These are phyloP conservation scores for Jacana jacana DNA, from an alignment of 2,113 vertebrate species.

Conservation along the genomic window DNA sequence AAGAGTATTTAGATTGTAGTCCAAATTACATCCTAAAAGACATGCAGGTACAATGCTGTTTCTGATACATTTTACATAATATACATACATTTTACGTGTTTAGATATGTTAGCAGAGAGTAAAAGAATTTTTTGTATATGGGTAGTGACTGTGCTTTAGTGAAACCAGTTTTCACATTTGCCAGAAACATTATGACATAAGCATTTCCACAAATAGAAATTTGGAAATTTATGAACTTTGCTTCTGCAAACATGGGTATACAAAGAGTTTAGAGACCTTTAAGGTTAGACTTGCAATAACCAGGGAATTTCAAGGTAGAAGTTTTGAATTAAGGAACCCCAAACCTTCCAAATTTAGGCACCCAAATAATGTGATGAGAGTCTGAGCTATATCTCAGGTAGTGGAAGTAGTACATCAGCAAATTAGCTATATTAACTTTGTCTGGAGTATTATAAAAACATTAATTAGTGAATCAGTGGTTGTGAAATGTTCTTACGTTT, in stretches of 20 bases:
- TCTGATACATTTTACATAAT: background rate
- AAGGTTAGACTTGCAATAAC: background rate
- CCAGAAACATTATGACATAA: background rate
- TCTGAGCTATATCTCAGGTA: background rate
- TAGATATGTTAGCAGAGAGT: background rate
- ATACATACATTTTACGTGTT: background rate
- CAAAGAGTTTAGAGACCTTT: background rate
- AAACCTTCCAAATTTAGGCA: background rate
- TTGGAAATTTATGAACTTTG: background rate
- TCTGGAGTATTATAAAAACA: background rate
- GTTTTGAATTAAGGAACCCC: background rate
- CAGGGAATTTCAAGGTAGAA: background rate
- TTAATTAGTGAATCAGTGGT: background rate
- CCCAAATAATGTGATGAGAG: background rate
- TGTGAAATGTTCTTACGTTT: background rate
- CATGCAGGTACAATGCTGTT: background rate
- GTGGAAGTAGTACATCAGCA: background rate
- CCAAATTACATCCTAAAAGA: background rate
- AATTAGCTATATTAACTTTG: background rate
- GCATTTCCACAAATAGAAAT: background rate
- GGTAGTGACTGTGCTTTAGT: background rate
- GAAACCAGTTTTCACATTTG: background rate
- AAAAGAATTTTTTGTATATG: background rate
- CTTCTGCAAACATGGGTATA: background rate
- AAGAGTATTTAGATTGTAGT: background rate